A percentile compares a stretch with the other conserved stretches of the same genome.
These are phyloP conservation scores for Drosophila phalerata DNA, from an alignment of 2,888 invertebrate species.

Conservation along the genomic window DNA sequence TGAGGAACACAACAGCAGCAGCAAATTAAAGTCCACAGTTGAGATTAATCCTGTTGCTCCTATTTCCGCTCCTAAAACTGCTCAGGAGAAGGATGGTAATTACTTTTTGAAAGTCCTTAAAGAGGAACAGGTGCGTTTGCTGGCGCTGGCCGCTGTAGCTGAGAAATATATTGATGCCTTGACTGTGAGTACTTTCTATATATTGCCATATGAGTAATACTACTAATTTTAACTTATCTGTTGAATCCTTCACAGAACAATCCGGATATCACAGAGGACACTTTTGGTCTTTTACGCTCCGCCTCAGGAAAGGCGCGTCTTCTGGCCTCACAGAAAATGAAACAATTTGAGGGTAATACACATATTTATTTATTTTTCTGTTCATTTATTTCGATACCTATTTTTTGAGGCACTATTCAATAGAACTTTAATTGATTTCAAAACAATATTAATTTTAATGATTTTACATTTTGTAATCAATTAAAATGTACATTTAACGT, in stretches of 20 bases:
- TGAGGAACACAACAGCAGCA: slow-evolving; percentile 45
- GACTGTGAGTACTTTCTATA: slow-evolving; percentile 79
- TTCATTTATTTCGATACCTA: no score
- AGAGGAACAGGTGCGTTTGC: slow-evolving; percentile 90
- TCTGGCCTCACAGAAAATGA: slow-evolving; percentile 96
- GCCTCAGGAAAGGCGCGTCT: slow-evolving; percentile 96
- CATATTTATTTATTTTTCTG: neutral
- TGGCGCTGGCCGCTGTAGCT: slow-evolving; percentile 89
- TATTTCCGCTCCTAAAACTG: neutral
- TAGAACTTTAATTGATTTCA: no score
- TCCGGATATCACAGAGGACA: slow-evolving; percentile 90
- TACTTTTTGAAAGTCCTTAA: slow-evolving; percentile 92
- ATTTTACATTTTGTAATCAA: no score
- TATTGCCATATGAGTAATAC: no score
- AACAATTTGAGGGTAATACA: slow-evolving; percentile 93
- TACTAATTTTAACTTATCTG: neutral
- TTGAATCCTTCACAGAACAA: slow-evolving; percentile 73
- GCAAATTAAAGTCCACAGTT: slow-evolving; percentile 23
- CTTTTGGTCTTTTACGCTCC: slow-evolving; percentile 93
- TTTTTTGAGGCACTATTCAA: no score
- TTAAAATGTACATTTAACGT: no score
- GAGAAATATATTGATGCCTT: slow-evolving; percentile 89
- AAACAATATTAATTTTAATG: no score
- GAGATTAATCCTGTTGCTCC: neutral
- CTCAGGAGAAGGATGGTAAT: slow-evolving; percentile 87